Evolutionary conservation across 2,888 invertebrate genomes (phyloP).

Genomic region (Netelia inedita): DNA sequence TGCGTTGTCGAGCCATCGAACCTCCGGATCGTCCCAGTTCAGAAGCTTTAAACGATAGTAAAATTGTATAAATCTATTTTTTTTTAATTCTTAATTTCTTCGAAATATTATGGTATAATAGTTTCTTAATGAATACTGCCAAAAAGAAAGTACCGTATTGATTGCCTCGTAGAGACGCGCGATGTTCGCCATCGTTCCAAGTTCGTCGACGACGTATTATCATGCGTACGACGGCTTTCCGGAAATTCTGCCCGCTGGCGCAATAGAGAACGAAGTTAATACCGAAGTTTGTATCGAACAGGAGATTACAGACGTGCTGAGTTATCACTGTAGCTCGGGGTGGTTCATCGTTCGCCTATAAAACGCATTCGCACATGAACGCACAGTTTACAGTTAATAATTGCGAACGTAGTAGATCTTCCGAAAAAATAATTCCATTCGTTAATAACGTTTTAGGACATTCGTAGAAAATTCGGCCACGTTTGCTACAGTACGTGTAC

Average conservation of each 20-base stretch:
- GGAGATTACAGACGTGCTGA: conserved; percentile 89
- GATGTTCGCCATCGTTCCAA: conserved; percentile 77
- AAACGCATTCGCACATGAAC: conserved; percentile 41
- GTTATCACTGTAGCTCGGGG: conserved; percentile 86
- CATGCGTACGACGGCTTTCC: conserved; percentile 86
- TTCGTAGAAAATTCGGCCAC: too few relatives aligned
- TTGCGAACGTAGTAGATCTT: neutral
- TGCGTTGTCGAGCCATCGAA: conserved; percentile 82
- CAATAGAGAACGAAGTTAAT: conserved; percentile 94
- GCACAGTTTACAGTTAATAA: conserved; percentile 7
- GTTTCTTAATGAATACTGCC: conserved; percentile 19
- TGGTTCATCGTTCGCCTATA: conserved; percentile 82
- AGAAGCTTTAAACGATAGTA: conserved; percentile 80
- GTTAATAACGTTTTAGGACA: too few relatives aligned
- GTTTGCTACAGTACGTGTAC: too few relatives aligned
- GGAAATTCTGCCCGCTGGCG: conserved; percentile 92
- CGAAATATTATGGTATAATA: too few relatives aligned
- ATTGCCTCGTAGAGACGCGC: conserved; percentile 48
- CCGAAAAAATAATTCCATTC: conserved; percentile 7
- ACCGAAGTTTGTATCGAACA: conserved; percentile 93
- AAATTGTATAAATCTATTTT: neutral
- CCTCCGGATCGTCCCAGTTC: conserved; percentile 84
- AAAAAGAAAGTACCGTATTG: conserved; percentile 61
- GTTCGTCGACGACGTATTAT: conserved; percentile 73
- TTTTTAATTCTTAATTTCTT: too few relatives aligned